Conservation (phyloP, 2,797 vertebrate genomes). For the Muscicapa comitata region DNA sequence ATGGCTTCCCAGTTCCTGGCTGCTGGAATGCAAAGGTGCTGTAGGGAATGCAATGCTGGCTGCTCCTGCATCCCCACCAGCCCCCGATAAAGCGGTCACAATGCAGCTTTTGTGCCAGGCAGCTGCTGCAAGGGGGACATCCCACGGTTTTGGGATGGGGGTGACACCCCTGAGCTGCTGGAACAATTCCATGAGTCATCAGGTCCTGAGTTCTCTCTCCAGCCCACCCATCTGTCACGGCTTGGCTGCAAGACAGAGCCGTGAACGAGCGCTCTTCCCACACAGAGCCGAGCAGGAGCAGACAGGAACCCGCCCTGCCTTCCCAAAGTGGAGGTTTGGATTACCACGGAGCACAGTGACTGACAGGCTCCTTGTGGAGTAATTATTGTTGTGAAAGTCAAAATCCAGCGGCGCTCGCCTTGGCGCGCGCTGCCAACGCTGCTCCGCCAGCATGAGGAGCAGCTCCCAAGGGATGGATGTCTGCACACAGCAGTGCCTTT, state of each 20-base stretch:
- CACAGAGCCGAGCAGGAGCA: background rate
- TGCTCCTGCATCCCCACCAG: background rate
- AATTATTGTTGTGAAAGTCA: constrained; percentile 30
- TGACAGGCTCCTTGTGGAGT: constrained; percentile 7
- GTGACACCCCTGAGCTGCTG: background rate
- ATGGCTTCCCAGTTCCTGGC: background rate
- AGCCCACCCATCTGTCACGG: constrained; percentile 33
- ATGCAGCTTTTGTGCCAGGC: background rate
- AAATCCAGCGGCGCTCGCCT: background rate
- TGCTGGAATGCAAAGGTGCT: background rate
- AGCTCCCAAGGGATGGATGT: background rate
- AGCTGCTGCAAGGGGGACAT: background rate
- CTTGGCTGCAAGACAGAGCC: constrained; percentile 30
- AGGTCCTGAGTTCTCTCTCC: background rate
- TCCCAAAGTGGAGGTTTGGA: constrained; percentile 51
- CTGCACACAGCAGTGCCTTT: fast-evolving
- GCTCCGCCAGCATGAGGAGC: background rate
- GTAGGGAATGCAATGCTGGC: too few relatives aligned
- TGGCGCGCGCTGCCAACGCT: too few relatives aligned
- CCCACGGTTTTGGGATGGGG: background rate
- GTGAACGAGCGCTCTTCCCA: constrained; percentile 33
- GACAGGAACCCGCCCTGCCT: background rate
- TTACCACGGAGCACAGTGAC: background rate
- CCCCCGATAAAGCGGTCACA: fast-evolving
- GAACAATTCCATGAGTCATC: background rate